These are phyloP conservation scores for Setipinna tenuifilis DNA, from an alignment of 2,797 vertebrate species.

Conservation along the genomic window DNA sequence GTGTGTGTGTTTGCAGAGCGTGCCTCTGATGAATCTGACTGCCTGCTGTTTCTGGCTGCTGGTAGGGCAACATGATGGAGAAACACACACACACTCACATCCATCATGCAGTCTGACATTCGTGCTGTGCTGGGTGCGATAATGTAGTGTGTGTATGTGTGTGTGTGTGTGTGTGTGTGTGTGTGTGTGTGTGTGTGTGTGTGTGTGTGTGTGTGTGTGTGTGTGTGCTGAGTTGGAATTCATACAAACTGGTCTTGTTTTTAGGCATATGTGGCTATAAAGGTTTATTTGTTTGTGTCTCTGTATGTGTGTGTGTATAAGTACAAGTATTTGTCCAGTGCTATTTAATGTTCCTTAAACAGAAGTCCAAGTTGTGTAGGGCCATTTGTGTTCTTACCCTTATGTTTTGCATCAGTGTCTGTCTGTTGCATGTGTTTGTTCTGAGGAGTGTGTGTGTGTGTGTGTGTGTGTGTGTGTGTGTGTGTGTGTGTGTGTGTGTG, in stretches of 20 bases:
- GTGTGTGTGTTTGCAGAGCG: neutral
- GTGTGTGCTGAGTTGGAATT: too few relatives aligned
- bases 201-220: neutral
- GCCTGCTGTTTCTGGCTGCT: conserved; percentile 26
- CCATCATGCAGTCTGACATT: conserved; percentile 21
- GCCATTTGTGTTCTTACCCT: too few relatives aligned
- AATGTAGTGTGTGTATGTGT: neutral
- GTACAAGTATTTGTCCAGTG: too few relatives aligned
- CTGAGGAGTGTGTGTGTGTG: neutral
- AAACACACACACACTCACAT: conserved; percentile 19
- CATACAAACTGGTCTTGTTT: too few relatives aligned
- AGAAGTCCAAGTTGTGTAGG: too few relatives aligned
- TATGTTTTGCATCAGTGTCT: too few relatives aligned
- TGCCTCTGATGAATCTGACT: conserved; percentile 17
- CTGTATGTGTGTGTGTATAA: too few relatives aligned
- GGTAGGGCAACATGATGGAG: conserved; percentile 26
- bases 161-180: neutral
- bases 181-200: neutral
- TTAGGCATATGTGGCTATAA: too few relatives aligned
- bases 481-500: neutral
- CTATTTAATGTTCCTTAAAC: too few relatives aligned
- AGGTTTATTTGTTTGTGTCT: too few relatives aligned
- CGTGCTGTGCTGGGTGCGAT: conserved; percentile 8
- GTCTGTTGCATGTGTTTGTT: neutral
- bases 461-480: neutral